Percentiles rank a stretch among this genome's conserved stretches.
phyloP scores from a whole-genome alignment of 2,797 vertebrate species.

The Neosilurus hyrtlii region DNA sequence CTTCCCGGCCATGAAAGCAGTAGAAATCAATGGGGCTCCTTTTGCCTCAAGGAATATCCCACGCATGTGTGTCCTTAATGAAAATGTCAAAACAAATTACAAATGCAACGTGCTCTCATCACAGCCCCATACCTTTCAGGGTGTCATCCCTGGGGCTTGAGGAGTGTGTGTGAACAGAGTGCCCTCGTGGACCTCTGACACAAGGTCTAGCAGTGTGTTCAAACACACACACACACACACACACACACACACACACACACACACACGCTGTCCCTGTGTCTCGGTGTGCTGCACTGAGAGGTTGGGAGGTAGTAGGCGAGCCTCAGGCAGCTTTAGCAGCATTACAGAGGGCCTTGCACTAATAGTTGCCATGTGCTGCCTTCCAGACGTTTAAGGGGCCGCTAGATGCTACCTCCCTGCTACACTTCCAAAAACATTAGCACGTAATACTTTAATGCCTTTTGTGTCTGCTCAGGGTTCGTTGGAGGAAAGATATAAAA shows the following conservation, averaged over 20 bases:
- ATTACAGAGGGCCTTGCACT: constrained; percentile 76
- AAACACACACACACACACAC: constrained; percentile 49
- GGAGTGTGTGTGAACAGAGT: constrained; percentile 73
- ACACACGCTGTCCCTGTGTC: constrained; percentile 30
- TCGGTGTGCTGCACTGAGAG: constrained; percentile 60
- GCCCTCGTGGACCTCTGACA: constrained; percentile 77
- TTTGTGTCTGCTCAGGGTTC: constrained; percentile 66
- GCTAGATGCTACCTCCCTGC: constrained; percentile 52
- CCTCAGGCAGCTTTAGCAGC: constrained; percentile 71
- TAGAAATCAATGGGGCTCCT: constrained; percentile 28
- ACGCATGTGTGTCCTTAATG: constrained; percentile 44
- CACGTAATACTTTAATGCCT: constrained; percentile 79
- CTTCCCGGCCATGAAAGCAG: constrained; percentile 13
- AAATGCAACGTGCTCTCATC: constrained; percentile 36
- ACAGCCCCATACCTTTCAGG: constrained; percentile 28
- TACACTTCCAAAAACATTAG: constrained; percentile 82
- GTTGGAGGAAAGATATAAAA: constrained; percentile 71
- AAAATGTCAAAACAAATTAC: constrained; percentile 55
- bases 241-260: constrained; percentile 12
- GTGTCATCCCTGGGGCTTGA: constrained; percentile 49
- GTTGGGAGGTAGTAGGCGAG: constrained; percentile 76
- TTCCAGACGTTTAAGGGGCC: constrained; percentile 72
- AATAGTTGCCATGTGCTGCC: constrained; percentile 83
- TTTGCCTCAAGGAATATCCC: constrained; percentile 40
- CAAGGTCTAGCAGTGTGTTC: constrained; percentile 51